Evolutionary conservation across 2,888 invertebrate genomes (phyloP), one percentile per base, ranked within the genome.

Genomic region (Euspilapteryx auroguttella): DNA sequence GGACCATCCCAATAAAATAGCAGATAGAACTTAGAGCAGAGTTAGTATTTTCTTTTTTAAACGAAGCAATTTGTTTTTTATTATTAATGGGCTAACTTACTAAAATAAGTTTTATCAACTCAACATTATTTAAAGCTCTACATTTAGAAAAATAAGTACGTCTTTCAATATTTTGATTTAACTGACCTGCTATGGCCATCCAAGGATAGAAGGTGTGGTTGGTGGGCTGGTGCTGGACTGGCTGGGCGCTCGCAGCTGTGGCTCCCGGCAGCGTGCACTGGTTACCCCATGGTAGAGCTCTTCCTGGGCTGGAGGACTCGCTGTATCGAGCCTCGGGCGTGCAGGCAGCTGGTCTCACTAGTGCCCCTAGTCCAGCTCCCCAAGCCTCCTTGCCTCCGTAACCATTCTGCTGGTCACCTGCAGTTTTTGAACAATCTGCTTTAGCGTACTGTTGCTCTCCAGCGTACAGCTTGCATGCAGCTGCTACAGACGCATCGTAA

Each of bases 131-230:
- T n/a, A n/a, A n/a, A n/a, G n/a, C n/a, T n/a, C n/a, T n/a, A n/a
- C n/a, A n/a, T n/a, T n/a, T n/a, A n/a, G n/a, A n/a, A n/a, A n/a
- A n/a, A n/a, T n/a, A n/a, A n/a, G n/a, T n/a, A n/a, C n/a, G n/a
- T n/a, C n/a, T n/a, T n/a, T n/a, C n/a, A n/a, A n/a, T n/a, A n/a
- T n/a, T n/a, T n/a, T n/a, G n/a, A n/a, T n/a, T n/a, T n/a, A n/a
- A 81, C 90, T 86, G 75, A 94, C 94, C 94, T 94, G 94, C 94
- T 82, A 94, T 94, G 78, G 94, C 94, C 94, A 94, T 94, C 94
- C 94, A 94, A 49, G 94, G 94, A 79, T 94, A 94, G 80, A 94
- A 94, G 58, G 93, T 93, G 83, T 94, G 93, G 75, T 86, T 90
- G 77, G 83, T 85, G 68, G 87, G 82, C 78, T 90, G 89, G 76